Evolutionary conservation across 2,113 vertebrate genomes (phyloP), one percentile per base, ranked within the genome.

Genomic region (Pterocles burchelli): DNA sequence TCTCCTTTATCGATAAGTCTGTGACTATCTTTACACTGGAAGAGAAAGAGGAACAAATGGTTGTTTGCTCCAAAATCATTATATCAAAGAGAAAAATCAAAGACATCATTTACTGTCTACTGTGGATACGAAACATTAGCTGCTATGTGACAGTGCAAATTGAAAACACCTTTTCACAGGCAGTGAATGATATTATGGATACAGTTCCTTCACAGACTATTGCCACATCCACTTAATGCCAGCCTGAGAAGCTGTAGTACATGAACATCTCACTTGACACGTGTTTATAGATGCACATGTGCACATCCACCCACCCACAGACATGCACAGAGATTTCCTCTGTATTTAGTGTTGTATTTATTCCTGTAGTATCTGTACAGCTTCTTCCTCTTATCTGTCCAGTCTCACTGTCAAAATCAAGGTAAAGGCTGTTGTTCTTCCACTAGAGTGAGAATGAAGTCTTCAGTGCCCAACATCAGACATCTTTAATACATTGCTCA

Each of bases 1-100:
- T 91, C 98, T 99, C 36, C 98, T 99, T 9, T 98, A 99, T 95
- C 97, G 95, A 66, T 99, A 98, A 78, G 33, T n/a, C 51, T 63
- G 74, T 13, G 55, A 31, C 26, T 78, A 38, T 48, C 38, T 85
- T 79, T 49, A 36, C 26, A 48, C 54, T 62, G 65, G 22, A 54
- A 73, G 78, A 86, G 6, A 57, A 65, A 86, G 85, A 95, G 88
- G 88, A 84, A 86, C 88, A 74, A 63, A 70, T 49, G 72, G 48
- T 52, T 73, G 51, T 85, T 78, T 73, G 65, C 84, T 79, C 72
- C 33, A 57, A 72, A 88, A 65, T 73, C 79, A 55, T 68, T 82
- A 18, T 75, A 61, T 8, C 54, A 86, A 66, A 79, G 31, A 21
- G 85, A 87, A 89, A 75, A 81, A 70, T 13, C 61, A 81, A 88